Evolutionary conservation across 1,140 invertebrate species (phyloP).

Genomic region (Dolichoris vasculosae): DNA sequence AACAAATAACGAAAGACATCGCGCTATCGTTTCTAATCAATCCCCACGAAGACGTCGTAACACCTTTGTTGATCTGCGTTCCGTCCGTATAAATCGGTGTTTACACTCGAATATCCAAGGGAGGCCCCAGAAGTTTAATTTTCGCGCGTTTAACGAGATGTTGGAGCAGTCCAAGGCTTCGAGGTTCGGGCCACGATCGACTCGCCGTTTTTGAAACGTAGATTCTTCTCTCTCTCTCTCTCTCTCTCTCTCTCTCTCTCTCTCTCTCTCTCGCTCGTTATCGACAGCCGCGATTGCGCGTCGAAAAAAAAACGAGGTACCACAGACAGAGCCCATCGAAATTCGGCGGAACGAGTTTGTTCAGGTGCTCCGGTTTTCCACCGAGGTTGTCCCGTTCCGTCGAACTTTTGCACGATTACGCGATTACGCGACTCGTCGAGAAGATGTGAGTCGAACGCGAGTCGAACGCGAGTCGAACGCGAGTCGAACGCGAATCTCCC

Average conservation of each 20-base stretch:
- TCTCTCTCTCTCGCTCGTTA: neutral
- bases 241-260: neutral
- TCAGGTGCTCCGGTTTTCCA: neutral
- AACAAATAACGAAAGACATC: neutral
- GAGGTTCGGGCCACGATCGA: too few relatives aligned
- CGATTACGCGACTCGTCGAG: neutral
- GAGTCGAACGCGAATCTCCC: too few relatives aligned
- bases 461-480: too few relatives aligned
- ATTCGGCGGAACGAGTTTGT: neutral
- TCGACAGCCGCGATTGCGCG: neutral
- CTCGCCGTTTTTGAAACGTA: too few relatives aligned
- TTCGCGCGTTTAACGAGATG: neutral
- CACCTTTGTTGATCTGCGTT: neutral
- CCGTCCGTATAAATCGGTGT: neutral
- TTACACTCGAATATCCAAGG: neutral
- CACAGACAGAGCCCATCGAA: neutral
- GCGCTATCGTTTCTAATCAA: neutral
- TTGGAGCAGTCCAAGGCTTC: neutral
- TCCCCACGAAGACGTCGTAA: neutral
- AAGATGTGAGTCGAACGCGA: too few relatives aligned
- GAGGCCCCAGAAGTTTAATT: too few relatives aligned
- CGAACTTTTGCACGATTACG: neutral
- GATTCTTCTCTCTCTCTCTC: neutral
- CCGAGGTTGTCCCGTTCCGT: neutral
- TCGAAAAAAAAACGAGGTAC: neutral